A percentile compares a stretch with the other conserved stretches of the same genome.
These are phyloP conservation scores for Zaprionus kolodkinae DNA, from an alignment of 1,140 invertebrate genomes.

Conservation along the genomic window DNA sequence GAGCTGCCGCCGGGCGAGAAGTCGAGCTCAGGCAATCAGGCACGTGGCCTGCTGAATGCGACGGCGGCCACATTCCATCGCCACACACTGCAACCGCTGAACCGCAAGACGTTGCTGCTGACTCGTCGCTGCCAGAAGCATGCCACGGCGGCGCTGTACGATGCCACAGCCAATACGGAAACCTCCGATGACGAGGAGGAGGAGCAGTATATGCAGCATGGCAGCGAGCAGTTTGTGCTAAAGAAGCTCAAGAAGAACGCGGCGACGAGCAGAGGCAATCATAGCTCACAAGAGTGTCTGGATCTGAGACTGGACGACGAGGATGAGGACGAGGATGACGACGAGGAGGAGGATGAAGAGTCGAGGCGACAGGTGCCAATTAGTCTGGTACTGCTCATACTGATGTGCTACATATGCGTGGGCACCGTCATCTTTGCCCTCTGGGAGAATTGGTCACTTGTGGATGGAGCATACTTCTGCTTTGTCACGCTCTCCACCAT, in stretches of 20 bases:
- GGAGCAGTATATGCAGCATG: slow-evolving; percentile 71
- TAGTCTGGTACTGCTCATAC: slow-evolving; percentile 88
- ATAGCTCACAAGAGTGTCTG: slow-evolving; percentile 19
- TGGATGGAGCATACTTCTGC: slow-evolving; percentile 94
- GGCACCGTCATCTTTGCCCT: slow-evolving; percentile 90
- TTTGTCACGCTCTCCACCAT: slow-evolving; percentile 95
- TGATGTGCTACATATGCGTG: slow-evolving; percentile 89
- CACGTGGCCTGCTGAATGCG: slow-evolving; percentile 58
- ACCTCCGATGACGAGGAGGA: slow-evolving; percentile 79
- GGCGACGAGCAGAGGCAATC: background rate
- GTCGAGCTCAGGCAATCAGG: slow-evolving; percentile 32
- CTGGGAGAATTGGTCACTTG: slow-evolving; percentile 91
- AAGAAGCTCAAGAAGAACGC: slow-evolving; percentile 52
- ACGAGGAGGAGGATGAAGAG: slow-evolving; percentile 42
- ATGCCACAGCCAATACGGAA: slow-evolving; percentile 68
- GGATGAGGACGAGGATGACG: slow-evolving; percentile 43
- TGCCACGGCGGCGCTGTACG: slow-evolving; percentile 61
- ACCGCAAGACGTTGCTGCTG: slow-evolving; percentile 71
- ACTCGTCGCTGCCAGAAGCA: slow-evolving; percentile 69
- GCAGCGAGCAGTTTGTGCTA: slow-evolving; percentile 74
- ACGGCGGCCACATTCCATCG: slow-evolving; percentile 71
- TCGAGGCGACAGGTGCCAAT: slow-evolving; percentile 87
- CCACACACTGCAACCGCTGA: slow-evolving; percentile 69
- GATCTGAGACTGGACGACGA: background rate
- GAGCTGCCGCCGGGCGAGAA: slow-evolving; percentile 57